Evolutionary conservation across 2,888 invertebrate species (phyloP).

Genomic region (Chromoteleia sp.): DNA sequence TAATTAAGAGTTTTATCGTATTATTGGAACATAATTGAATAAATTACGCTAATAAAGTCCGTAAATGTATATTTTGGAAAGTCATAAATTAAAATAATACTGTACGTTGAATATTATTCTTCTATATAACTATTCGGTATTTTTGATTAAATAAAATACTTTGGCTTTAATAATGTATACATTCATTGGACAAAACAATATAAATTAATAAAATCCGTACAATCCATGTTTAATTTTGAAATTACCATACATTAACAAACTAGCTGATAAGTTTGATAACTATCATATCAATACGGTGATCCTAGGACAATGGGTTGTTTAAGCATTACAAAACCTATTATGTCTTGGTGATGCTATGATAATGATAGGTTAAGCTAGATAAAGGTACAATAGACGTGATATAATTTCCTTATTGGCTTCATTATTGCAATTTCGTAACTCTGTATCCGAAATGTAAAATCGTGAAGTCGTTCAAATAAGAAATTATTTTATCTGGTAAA

Average conservation of each 20-base stretch:
- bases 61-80: too few relatives aligned
- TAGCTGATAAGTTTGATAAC: conserved; percentile 48
- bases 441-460: background rate
- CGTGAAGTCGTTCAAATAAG: too few relatives aligned
- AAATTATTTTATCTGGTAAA: too few relatives aligned
- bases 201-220: conserved; percentile 41
- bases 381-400: conserved; percentile 45
- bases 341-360: conserved; percentile 41
- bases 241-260: conserved; percentile 49
- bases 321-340: conserved; percentile 61
- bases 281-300: conserved; percentile 60
- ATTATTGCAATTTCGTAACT: conserved; percentile 31
- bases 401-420: conserved; percentile 44
- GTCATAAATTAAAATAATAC: too few relatives aligned
- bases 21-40: too few relatives aligned
- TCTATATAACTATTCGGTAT: too few relatives aligned
- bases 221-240: conserved; percentile 30
- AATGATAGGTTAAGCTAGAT: conserved; percentile 50
- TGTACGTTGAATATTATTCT: too few relatives aligned
- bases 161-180: background rate
- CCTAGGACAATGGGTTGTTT: conserved; percentile 56
- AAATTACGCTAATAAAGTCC: too few relatives aligned
- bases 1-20: too few relatives aligned
- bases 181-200: conserved; percentile 3
- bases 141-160: too few relatives aligned